Base-by-base conservation (phyloP, 1,140 invertebrate species). In the Aphelenchoides fujianensis region DNA sequence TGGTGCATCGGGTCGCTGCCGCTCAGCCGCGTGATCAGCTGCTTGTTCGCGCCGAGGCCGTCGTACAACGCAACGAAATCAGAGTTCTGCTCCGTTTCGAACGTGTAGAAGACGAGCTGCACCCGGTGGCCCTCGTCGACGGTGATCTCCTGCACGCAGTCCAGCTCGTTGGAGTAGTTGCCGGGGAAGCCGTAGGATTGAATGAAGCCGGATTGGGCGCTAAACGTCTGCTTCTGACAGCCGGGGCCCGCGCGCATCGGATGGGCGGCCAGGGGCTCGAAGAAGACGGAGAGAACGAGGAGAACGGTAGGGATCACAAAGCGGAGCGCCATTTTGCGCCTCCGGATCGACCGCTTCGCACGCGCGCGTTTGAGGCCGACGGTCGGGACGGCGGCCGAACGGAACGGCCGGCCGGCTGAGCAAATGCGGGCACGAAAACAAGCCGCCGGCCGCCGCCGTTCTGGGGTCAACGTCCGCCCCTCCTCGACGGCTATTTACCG, bases 101-200 rank as follows among this genome's bases (percentile, higher is more conserved):
- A 66, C 16, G 36, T 48, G 31, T 66, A 66, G 32, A 66, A 66
- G 31, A 66, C 53, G 16, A 66, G 36, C 3, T 66, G 63, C 36
- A 66, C 31, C 12, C 16, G 37, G 36, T 66, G 9, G 12, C 36
- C 63, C 16, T 31, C 28, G n/a, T 31, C 63, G 16, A 37, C 63
- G n/a, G 1, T 66, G 32, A 66, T 66, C 53, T 19, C 12, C 30
- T 66, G 63, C n/a, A n/a, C 37, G 32, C 63, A 66, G n/a, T 66
- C 63, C 16, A 66, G 31, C 30, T 34, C 12, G 36, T 66, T 66
- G 2, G 63, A 37, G 36, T 66, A 66, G 2, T 66, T 66, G n/a
- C 53, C n/a, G 12, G 63, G 63, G 32, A 66, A 66, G 23, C 1
- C 27, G 12, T 12, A 16, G n/a, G 32, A 36, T 36, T 34, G 12